Evolutionary conservation across 2,113 vertebrate species (phyloP).

Genomic region (Lynx canadensis): DNA sequence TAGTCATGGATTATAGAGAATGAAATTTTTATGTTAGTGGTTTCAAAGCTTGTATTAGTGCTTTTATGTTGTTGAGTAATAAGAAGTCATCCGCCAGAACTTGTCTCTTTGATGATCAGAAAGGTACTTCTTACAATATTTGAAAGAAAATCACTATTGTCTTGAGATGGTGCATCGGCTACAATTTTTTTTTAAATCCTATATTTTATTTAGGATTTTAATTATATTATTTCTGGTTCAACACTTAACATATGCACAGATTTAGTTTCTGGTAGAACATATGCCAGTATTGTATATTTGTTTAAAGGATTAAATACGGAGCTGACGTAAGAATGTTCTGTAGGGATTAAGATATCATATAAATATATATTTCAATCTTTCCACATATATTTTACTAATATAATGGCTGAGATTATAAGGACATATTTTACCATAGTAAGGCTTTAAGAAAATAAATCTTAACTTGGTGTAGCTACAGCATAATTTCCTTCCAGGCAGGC

Average conservation of each 20-base stretch:
- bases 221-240: neutral
- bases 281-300: too few relatives aligned
- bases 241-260: neutral
- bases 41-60: neutral
- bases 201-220: neutral
- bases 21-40: neutral
- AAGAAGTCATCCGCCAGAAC: neutral
- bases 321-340: neutral
- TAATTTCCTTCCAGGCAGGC: neutral
- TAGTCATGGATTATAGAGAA: neutral
- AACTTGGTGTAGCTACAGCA: neutral
- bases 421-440: neutral
- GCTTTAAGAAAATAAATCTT: constrained; percentile 24
- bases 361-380: neutral
- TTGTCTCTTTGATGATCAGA: neutral
- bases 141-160: neutral
- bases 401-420: neutral
- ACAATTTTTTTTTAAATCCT: neutral
- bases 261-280: neutral
- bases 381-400: neutral
- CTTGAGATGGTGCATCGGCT: neutral
- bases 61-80: neutral
- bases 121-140: neutral
- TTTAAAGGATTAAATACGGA: neutral
- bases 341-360: neutral